These are phyloP conservation scores for Leucophenga maculata DNA, from an alignment of 2,888 invertebrate genomes.

Conservation along the genomic window DNA sequence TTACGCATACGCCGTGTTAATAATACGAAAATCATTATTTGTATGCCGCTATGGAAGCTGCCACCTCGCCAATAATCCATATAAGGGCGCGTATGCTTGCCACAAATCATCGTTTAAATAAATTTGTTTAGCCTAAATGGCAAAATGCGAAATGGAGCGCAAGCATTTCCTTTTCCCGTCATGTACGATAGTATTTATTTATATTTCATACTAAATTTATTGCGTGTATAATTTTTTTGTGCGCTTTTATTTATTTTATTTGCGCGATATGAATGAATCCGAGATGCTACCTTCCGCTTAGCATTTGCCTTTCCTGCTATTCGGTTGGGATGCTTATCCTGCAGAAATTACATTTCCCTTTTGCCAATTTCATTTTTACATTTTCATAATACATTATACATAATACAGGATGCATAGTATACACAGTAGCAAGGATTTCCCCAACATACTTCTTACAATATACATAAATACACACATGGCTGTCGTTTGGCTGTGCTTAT, in stretches of 20 bases:
- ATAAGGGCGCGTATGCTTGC: not conserved
- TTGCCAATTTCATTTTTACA: constrained; percentile 15
- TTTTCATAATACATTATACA: constrained; percentile 11
- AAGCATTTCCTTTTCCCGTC: not conserved
- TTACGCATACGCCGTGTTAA: constrained; percentile 20
- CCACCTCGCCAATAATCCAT: not conserved
- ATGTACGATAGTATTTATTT: not conserved
- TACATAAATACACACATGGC: not conserved
- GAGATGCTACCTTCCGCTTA: constrained; percentile 20
- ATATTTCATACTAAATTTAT: constrained; percentile 15
- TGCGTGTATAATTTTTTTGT: constrained; percentile 24
- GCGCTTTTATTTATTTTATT: constrained; percentile 6
- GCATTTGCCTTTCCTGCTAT: too few relatives aligned
- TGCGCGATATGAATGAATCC: not conserved
- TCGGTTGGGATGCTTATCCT: not conserved
- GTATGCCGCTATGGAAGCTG: not conserved
- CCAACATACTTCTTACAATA: not conserved
- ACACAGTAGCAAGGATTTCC: too few relatives aligned
- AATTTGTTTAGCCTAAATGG: constrained; percentile 22
- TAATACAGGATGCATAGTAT: not conserved
- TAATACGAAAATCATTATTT: constrained; percentile 18
- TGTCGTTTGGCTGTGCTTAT: not conserved
- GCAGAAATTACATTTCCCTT: constrained; percentile 14
- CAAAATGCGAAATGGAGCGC: constrained; percentile 13
- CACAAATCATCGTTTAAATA: constrained; percentile 26